Base-by-base conservation (phyloP, 2,113 vertebrate species). In the Tragelaphus imberbis region DNA sequence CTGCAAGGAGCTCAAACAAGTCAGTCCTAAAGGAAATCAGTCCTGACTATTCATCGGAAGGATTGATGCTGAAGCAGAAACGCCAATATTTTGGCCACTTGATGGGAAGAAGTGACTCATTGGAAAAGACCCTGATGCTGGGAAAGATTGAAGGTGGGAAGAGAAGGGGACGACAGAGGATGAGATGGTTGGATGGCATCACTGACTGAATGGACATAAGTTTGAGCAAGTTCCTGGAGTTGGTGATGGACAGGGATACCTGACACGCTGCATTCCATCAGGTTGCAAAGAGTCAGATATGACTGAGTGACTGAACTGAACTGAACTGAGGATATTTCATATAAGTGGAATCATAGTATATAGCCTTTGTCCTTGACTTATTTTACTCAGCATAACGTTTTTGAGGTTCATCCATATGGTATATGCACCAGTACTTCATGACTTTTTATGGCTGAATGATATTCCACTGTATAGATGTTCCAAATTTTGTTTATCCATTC, bases 211-310 rank as follows among this genome's bases (percentile, higher is more conserved):
- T 36, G 65, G 65, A 36, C 65, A 36, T 36, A 36, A 68, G 33
- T 68, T 68, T 68, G 17, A 68, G 9, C 17, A 68, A 68, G 33
- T 19, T 68, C 17, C 0, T 0, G 65, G 33, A 68, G 33, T 36
- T 68, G 65, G 33, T 36, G 19, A 68, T 21, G 65, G 65, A 68
- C 33, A 68, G 33, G 65, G 65, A 68, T 19, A n/a, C 33, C 65
- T 68, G 65, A 17, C 9, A 0, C 21, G 65, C 65, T 71, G n/a
- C 65, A 36, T 5, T 71, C n/a, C n/a, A 71, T 23, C 9, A 19
- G 19, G 65, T 36, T 5, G 0, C n/a, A 36, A 71, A 71, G 10
- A 71, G 65, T 23, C 1, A 0, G 65, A 12, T n/a, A 71, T 0
- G 19, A 36, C 65, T 71, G 65, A 71, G n/a, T 21, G n/a, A 71